These are phyloP conservation scores for Sipunculus nudus DNA, from an alignment of 2,888 invertebrate genomes.

Conservation along the genomic window DNA sequence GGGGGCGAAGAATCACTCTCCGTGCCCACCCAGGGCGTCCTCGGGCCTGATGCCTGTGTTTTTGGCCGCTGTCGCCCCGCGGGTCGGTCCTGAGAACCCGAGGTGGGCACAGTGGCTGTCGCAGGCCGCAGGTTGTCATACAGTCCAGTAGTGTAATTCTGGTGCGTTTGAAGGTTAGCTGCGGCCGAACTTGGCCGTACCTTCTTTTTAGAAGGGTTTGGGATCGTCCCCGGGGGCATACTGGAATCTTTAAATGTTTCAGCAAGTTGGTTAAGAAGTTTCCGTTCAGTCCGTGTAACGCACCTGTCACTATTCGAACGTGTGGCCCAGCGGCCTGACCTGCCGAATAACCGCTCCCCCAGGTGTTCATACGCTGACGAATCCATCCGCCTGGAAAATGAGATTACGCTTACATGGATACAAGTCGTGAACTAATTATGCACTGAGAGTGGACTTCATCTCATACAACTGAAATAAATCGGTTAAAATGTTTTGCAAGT, in stretches of 20 bases:
- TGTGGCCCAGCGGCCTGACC: too few relatives aligned
- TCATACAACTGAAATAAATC: too few relatives aligned
- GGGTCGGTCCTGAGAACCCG: conserved; percentile 13
- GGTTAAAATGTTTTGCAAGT: too few relatives aligned
- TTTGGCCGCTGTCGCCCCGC: conserved; percentile 46
- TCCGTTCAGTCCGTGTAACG: too few relatives aligned
- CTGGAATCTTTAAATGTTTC: neutral
- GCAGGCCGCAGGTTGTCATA: conserved; percentile 54
- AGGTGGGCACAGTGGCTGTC: conserved; percentile 43
- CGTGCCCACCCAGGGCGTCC: conserved; percentile 41
- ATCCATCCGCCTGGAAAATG: too few relatives aligned
- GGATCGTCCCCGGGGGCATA: conserved; percentile 25
- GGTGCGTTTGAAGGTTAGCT: conserved; percentile 61
- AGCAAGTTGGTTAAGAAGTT: neutral
- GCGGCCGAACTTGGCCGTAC: conserved; percentile 62
- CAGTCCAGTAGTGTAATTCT: conserved; percentile 53
- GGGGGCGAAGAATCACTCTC: neutral
- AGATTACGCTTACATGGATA: too few relatives aligned
- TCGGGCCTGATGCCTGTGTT: conserved; percentile 52
- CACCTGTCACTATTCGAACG: too few relatives aligned
- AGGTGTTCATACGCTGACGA: too few relatives aligned
- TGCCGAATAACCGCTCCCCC: too few relatives aligned
- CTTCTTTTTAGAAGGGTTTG: conserved; percentile 43
- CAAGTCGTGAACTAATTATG: too few relatives aligned
- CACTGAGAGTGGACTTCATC: too few relatives aligned